phyloP scores from a whole-genome alignment of 2,888 invertebrate genomes.

The Pachycephus smyrnensis region DNA sequence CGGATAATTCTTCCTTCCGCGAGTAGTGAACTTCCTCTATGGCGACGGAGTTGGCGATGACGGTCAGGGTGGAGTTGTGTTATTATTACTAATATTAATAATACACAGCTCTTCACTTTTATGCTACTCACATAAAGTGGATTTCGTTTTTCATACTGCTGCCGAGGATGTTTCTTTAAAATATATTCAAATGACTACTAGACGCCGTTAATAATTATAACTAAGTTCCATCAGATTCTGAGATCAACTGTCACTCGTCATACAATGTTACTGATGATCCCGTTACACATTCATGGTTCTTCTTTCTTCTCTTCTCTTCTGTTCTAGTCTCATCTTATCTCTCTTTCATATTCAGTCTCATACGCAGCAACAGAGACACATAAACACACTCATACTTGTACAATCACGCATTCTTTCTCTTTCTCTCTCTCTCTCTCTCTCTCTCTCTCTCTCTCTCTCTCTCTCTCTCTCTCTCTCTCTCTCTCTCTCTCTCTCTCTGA shows the following conservation, averaged over 20 bases:
- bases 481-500: conserved; percentile 7
- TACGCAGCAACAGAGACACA: background rate
- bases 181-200: conserved; percentile 14
- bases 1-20: background rate
- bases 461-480: too few species aligned
- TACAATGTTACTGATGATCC: conserved; percentile 12
- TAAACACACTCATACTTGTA: background rate
- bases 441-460: background rate
- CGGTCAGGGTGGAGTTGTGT: background rate
- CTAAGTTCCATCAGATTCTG: background rate
- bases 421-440: conserved; percentile 5
- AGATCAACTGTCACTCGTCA: conserved; percentile 5
- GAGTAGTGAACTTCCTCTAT: background rate
- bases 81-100: background rate
- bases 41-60: background rate
- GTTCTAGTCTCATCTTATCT: background rate
- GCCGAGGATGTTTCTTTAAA: conserved; percentile 11
- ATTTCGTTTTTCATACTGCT: conserved; percentile 8
- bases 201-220: background rate
- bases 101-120: background rate
- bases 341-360: background rate
- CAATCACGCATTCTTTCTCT: background rate
- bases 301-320: conserved; percentile 3
- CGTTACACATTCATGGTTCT: background rate
- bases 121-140: background rate